Percentiles rank a stretch among this genome's conserved stretches.
These are phyloP conservation scores for Ceuthmochares aereus DNA, from an alignment of 2,113 vertebrate species.

Conservation along the genomic window DNA sequence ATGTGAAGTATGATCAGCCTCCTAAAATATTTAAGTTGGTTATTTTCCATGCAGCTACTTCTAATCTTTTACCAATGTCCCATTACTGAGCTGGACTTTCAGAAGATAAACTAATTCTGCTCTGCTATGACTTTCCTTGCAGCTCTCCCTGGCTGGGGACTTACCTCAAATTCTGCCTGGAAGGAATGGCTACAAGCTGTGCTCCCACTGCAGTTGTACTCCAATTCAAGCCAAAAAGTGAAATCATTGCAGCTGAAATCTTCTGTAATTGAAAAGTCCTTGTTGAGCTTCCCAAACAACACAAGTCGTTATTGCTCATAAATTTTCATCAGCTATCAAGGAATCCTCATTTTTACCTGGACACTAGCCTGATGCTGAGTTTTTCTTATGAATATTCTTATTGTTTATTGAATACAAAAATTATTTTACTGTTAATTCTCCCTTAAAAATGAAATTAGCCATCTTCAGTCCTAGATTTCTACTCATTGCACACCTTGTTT, in stretches of 20 bases:
- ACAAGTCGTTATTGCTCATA: background rate
- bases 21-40: background rate
- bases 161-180: background rate
- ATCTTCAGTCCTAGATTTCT: background rate
- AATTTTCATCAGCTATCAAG: background rate
- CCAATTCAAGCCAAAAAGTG: background rate
- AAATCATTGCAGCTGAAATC: background rate
- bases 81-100: background rate
- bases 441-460: background rate
- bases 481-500: background rate
- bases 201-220: background rate
- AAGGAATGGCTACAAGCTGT: background rate
- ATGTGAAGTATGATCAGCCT: background rate
- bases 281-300: background rate
- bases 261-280: background rate
- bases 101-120: background rate
- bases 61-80: background rate
- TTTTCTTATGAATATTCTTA: background rate
- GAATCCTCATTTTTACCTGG: background rate
- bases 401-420: background rate
- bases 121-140: background rate
- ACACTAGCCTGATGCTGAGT: accelerated
- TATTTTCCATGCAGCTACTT: background rate
- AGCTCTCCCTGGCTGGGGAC: background rate
- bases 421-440: background rate